These are phyloP conservation scores for Sericinus montela DNA, from an alignment of 2,888 invertebrate species.

Conservation along the genomic window DNA sequence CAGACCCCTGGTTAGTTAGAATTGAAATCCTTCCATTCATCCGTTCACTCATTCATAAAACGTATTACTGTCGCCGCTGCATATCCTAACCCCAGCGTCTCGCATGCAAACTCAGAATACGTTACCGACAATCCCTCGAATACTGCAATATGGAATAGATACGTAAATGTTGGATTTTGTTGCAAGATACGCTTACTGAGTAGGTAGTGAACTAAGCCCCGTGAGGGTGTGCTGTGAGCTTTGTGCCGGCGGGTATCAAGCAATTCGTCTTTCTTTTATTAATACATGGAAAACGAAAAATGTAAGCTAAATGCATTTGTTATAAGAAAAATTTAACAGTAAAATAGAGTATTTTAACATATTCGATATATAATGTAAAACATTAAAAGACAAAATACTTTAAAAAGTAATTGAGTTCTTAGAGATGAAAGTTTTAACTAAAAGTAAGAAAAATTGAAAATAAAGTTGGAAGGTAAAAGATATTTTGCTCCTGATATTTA, in stretches of 20 bases:
- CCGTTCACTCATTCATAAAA: conserved; percentile 71
- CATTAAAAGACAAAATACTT: background rate
- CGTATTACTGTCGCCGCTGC: conserved; percentile 55
- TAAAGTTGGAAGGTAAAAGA: conserved; percentile 12
- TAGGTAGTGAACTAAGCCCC: conserved; percentile 50
- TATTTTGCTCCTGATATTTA: conserved; percentile 12
- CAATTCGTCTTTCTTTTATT: conserved; percentile 49
- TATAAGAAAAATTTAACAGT: background rate
- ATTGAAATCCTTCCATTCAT: conserved; percentile 67
- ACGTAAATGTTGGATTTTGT: conserved; percentile 63
- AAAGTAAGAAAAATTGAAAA: conserved; percentile 1
- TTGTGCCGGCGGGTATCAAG: conserved; percentile 44
- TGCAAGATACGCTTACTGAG: conserved; percentile 54
- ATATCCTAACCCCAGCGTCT: conserved; percentile 47
- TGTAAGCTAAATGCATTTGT: background rate
- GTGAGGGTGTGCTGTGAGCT: conserved; percentile 43
- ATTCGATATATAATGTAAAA: too few relatives aligned
- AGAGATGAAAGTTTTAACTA: background rate
- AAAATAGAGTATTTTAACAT: too few relatives aligned
- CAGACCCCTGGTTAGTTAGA: conserved; percentile 59
- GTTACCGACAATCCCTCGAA: conserved; percentile 51
- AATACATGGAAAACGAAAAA: conserved; percentile 10
- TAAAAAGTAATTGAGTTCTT: background rate
- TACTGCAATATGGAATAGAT: conserved; percentile 56
- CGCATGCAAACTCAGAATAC: conserved; percentile 55